Conservation (phyloP, 37 sponge, comb jelly and placozoan species). For the Cladorhizidae sp. region DNA sequence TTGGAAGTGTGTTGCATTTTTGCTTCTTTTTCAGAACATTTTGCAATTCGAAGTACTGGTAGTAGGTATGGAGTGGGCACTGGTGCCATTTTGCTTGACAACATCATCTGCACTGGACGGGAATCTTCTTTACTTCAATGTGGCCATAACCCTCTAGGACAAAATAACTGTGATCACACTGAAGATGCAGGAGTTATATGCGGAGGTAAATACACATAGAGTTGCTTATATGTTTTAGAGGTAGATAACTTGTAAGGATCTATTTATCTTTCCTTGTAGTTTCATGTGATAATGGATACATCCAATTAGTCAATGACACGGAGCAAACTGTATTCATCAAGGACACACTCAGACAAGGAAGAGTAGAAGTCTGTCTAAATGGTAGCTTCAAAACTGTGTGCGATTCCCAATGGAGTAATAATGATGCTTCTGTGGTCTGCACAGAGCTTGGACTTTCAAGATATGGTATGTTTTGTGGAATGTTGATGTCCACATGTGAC, state of each 20-base stretch:
- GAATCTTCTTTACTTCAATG: constrained; percentile 21
- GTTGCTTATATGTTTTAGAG: not conserved
- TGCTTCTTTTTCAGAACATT: not conserved
- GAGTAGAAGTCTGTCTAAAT: constrained; percentile 38
- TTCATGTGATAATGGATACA: not conserved
- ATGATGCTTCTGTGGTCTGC: constrained; percentile 43
- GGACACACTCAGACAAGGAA: constrained; percentile 20
- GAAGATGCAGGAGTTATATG: constrained; percentile 51
- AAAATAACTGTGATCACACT: constrained; percentile 41
- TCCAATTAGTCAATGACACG: not conserved
- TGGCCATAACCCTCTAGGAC: constrained; percentile 30
- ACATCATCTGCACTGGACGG: constrained; percentile 16
- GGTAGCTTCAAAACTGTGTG: constrained; percentile 28
- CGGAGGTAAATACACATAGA: constrained; percentile 1
- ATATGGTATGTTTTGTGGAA: constrained; percentile 38
- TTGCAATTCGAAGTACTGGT: constrained; percentile 5
- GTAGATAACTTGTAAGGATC: too few relatives aligned
- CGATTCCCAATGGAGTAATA: constrained; percentile 24
- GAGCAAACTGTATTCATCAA: not conserved
- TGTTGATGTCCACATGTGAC: not conserved
- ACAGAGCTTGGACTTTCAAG: constrained; percentile 28
- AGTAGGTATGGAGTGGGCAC: constrained; percentile 7
- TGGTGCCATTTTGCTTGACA: constrained; percentile 17
- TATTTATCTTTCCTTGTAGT: not conserved
- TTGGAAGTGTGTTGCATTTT: not conserved